Base-by-base conservation (phyloP, 2,888 invertebrate species). In the Hirtodrosophila trivittata region DNA sequence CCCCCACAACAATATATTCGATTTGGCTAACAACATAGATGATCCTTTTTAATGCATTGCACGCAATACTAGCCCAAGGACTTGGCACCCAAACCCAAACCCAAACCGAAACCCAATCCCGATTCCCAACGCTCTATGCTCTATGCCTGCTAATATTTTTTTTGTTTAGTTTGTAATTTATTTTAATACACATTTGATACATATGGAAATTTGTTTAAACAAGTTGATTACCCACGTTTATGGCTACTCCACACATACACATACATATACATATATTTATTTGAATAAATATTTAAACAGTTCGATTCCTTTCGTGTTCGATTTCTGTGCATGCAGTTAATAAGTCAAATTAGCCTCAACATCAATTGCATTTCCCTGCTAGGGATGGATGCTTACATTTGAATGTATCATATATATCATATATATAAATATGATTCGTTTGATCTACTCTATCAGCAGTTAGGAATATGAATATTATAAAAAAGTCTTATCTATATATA, bases 281-380 rank as follows among this genome's bases (percentile, higher is more conserved):
- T 63, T 55, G 37, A 70, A 77, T 77, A 74, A 82, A 82, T 82
- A 66, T 66, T 77, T 67, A 6, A 67, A 56, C 52, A 73, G 46
- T 52, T 63, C 4, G 38, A 39, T 38, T 7, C n/a, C 8, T 18
- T 45, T 30, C 12, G 12, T 9, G 16, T 45, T 30, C 12, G 12
- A 37, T 45, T 41, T 35, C 9, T 58, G 28, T 64, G 66, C 65
- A 58, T 67, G 60, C 78, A 66, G 46, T 58, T 67, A 82, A 67
- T 63, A 62, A 33, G 13, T 39, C 38, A 26, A 59, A 57, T 64
- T 50, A 55, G 13, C 6, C 35, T 33, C 12, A 8, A 25, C 10
- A 57, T 46, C 4, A n/a, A 21, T n/a, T 42, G 5, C 12, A 35
- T 38, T 18, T 5, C 4, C 12, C 21, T 26, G 42, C 39, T 33